Conservation (phyloP, 2,797 vertebrate genomes). For the Enteromius viviparus region DNA sequence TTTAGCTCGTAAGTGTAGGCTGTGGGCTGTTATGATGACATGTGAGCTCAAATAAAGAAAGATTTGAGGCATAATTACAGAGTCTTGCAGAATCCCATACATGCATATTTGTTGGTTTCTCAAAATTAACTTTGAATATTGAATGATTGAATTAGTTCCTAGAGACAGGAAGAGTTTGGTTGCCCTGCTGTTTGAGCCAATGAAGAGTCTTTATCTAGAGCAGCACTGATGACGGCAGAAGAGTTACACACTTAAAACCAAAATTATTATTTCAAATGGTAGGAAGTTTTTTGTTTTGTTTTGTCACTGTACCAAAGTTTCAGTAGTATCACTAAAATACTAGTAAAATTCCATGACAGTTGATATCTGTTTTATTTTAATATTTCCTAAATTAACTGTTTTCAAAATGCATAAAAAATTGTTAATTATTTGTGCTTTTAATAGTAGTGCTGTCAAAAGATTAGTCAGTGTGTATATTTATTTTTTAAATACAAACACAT, state of each 20-base stretch:
- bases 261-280: neutral
- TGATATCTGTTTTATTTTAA: no score
- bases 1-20: neutral
- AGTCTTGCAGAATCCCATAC: neutral
- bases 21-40: conserved; percentile 3
- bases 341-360: no score
- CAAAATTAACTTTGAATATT: neutral
- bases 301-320: no score
- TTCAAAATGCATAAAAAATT: no score
- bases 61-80: neutral
- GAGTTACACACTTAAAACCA: neutral
- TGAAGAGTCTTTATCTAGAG: neutral
- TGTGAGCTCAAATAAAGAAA: conserved; percentile 8
- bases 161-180: neutral
- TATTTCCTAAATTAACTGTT: no score
- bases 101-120: conserved; percentile 7
- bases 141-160: neutral
- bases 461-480: no score
- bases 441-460: no score
- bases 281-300: no score
- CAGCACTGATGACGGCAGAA: neutral
- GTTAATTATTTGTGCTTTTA: no score
- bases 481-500: no score
- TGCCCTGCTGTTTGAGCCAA: neutral
- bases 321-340: no score